Base-by-base conservation (phyloP, 53 echinoderm and acorn worm species). In the Temnopleurus reevesii region DNA sequence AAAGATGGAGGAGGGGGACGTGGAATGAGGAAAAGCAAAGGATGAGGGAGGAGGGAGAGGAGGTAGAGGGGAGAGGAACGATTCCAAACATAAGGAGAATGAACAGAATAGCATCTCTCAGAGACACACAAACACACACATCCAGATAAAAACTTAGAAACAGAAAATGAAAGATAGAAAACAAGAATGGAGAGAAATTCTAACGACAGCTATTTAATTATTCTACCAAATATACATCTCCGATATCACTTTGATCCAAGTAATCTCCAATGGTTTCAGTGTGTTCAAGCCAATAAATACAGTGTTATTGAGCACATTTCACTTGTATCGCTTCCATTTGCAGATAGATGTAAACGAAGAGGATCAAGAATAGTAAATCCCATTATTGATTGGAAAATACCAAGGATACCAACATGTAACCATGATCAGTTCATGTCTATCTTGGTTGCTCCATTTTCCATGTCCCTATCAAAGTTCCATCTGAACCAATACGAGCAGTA, bases 361-460 rank as follows among this genome's bases (percentile, higher is more conserved):
- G 71, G 71, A 71, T 71, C 43, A 43, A 21, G 34, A 2, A 21
- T 1, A 71, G 41, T 43, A n/a, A n/a, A 71, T 8, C 71, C n/a
- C 43, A 43, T 71, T 41, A 21, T 6, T 71, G 43, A 71, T 71
- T 71, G 71, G 21, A 19, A 71, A 71, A 71, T 71, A 71, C 71
- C 71, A 71, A 71, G 36, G 71, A 71, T 71, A 21, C 71, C 19
- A n/a, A 38, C 71, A 71, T 71, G 71, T 38, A 38, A 71, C 71
- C 38, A 41, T 71, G 41, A n/a, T 43, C 38, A 71, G 27, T 34
- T 6, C 8, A 8, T 71, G 19, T 41, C 71, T 63, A 71, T 71
- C 41, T 71, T 36, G 36, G n/a, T 71, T 71, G 41, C 71, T 41
- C 63, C 71, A 71, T 71, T 23, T 41, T 4, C 36, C 23, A n/a